A percentile compares a stretch with the other conserved stretches of the same genome.
These are phyloP conservation scores for Pissodes strobi DNA, from an alignment of 1,140 invertebrate genomes.

Conservation along the genomic window DNA sequence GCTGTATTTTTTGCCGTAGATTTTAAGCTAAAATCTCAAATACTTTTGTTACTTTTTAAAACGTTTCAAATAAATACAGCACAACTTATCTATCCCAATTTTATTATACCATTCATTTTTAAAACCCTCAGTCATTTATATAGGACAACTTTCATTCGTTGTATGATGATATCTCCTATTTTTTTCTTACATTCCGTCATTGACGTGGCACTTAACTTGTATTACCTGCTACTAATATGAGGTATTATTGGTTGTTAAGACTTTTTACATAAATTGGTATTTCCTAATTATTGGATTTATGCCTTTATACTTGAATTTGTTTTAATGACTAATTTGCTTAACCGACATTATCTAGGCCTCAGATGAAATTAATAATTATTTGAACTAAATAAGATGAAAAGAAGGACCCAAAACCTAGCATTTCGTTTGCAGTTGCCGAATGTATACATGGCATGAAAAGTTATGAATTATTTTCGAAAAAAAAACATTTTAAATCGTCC, in stretches of 20 bases:
- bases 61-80: neutral
- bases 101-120: neutral
- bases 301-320: conserved; percentile 10
- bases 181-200: neutral
- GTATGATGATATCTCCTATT: neutral
- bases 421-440: neutral
- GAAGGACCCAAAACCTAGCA: neutral
- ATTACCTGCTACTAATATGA: too few relatives aligned
- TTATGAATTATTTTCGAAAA: too few relatives aligned
- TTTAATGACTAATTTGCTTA: conserved; percentile 8
- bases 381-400: neutral
- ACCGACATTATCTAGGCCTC: neutral
- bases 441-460: neutral
- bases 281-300: conserved; percentile 3
- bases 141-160: neutral
- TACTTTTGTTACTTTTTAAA: neutral
- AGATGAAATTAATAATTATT: neutral
- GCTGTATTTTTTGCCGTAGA: conserved; percentile 1
- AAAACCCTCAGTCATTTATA: neutral
- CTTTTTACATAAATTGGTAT: neutral
- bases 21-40: neutral
- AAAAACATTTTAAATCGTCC: too few relatives aligned
- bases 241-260: neutral
- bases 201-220: neutral
- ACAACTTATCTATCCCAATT: neutral